Conservation (phyloP, 2,113 vertebrate species). For the Bolborhynchus lineola region DNA sequence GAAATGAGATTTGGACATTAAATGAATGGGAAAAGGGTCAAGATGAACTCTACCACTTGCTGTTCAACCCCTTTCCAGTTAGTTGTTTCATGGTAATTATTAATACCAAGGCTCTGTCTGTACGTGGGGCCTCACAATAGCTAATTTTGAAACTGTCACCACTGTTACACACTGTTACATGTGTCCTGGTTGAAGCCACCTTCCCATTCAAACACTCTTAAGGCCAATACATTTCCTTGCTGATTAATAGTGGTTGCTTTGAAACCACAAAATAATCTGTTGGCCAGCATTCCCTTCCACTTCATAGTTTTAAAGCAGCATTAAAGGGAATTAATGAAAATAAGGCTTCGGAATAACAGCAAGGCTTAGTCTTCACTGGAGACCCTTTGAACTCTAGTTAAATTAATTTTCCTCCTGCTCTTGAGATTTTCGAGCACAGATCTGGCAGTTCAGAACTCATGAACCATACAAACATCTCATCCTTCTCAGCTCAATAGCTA, state of each 20-base stretch:
- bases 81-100: conserved; percentile 27
- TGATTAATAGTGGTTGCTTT: background rate
- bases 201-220: background rate
- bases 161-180: fast-evolving
- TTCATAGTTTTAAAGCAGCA: background rate
- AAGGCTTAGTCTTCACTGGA: background rate
- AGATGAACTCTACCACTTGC: conserved; percentile 12
- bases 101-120: background rate
- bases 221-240: background rate
- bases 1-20: background rate
- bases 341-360: background rate
- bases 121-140: background rate
- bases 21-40: background rate
- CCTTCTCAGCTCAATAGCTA: background rate
- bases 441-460: background rate
- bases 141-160: conserved; percentile 40
- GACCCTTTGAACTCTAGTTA: conserved; percentile 23
- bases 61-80: background rate
- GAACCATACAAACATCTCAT: background rate
- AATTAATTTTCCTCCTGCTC: conserved; percentile 32
- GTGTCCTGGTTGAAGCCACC: conserved; percentile 2
- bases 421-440: background rate
- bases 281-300: conserved; percentile 7
- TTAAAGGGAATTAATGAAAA: conserved; percentile 38
- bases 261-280: background rate